phyloP scores from a whole-genome alignment of 2,888 invertebrate genomes.

The Stenodera caucasica region DNA sequence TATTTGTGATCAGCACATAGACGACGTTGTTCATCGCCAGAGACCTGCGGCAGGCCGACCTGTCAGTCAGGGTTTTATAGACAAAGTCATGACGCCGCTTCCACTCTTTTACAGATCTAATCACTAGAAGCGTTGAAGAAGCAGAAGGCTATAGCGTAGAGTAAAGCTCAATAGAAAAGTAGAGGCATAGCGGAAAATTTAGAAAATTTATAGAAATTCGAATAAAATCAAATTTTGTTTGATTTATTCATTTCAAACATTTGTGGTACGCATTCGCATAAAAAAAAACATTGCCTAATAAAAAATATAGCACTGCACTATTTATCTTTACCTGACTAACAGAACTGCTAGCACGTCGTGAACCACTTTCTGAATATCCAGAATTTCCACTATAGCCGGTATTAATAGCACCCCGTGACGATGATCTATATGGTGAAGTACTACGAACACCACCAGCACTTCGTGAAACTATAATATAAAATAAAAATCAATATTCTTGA shows the following conservation, averaged over 20 bases:
- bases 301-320: not conserved
- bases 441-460: constrained; percentile 53
- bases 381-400: constrained; percentile 57
- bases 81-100: constrained; percentile 27
- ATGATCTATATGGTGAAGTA: constrained; percentile 66
- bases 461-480: no score
- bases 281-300: not conserved
- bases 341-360: constrained; percentile 71
- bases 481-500: no score
- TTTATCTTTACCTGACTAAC: constrained; percentile 66
- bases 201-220: no score
- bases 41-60: constrained; percentile 62
- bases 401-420: constrained; percentile 56
- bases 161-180: not conserved
- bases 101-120: constrained; percentile 19
- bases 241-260: no score
- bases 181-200: not conserved
- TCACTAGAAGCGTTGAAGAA: constrained; percentile 21
- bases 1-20: constrained; percentile 68
- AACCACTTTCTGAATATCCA: constrained; percentile 61
- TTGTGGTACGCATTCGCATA: no score
- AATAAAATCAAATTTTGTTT: no score
- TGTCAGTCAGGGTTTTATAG: constrained; percentile 44
- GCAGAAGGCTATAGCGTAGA: constrained; percentile 16
- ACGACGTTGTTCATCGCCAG: constrained; percentile 72